A percentile compares a stretch with the other conserved stretches of the same genome.
These are phyloP conservation scores for Acronicta alni DNA, from an alignment of 2,888 invertebrate genomes.

Conservation along the genomic window DNA sequence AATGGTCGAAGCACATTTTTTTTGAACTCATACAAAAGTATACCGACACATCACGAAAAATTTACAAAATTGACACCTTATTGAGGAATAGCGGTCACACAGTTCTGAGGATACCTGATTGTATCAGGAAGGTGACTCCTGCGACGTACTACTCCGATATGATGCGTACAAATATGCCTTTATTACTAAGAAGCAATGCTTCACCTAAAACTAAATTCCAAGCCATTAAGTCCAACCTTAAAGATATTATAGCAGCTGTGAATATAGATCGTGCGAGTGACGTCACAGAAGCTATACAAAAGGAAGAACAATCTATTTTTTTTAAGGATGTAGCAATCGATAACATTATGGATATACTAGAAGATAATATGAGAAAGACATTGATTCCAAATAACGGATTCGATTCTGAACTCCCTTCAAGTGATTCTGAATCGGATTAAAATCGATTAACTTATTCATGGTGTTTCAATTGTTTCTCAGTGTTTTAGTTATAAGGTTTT, in stretches of 20 bases:
- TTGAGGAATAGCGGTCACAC: slow-evolving; percentile 17
- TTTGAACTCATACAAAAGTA: slow-evolving; percentile 57
- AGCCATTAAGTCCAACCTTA: not conserved
- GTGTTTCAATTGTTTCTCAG: no score
- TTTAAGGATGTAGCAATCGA: slow-evolving; percentile 19
- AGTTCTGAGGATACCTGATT: slow-evolving; percentile 36
- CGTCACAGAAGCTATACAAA: not conserved
- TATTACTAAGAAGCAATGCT: no score
- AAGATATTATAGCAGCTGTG: slow-evolving; percentile 2
- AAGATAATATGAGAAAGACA: not conserved
- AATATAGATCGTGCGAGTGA: not conserved
- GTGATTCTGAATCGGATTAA: slow-evolving; percentile 32
- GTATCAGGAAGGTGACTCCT: slow-evolving; percentile 32
- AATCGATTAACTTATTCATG: not conserved
- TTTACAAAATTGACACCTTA: slow-evolving; percentile 17
- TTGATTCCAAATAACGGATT: not conserved
- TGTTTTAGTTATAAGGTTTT: not conserved
- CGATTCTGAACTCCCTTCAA: slow-evolving; percentile 31
- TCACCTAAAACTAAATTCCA: not conserved
- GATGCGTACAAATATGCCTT: slow-evolving; percentile 8
- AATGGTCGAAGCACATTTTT: slow-evolving; percentile 59
- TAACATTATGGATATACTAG: slow-evolving; percentile 14
- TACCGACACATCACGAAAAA: slow-evolving; percentile 26
- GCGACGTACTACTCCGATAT: slow-evolving; percentile 20
- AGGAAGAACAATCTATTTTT: slow-evolving; percentile 12